Base-by-base conservation (phyloP, 2,888 invertebrate genomes). In the Cheilosia grossa region DNA sequence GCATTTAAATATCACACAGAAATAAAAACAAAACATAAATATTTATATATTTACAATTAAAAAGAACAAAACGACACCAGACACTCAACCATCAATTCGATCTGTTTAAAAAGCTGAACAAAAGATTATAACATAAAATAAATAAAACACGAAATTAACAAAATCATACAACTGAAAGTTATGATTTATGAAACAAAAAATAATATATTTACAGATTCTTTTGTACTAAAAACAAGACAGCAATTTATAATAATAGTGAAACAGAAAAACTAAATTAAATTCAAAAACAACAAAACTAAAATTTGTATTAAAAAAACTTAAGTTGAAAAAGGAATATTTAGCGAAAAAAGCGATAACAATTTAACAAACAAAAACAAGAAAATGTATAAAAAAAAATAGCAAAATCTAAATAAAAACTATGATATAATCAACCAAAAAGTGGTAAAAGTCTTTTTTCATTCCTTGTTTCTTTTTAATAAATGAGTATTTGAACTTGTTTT, bases 371-470 rank as follows among this genome's bases (percentile, higher is more conserved):
- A 70, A 81, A 64, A 49, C 67, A 72, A 74, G 82, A 83, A 87
- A 64, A 77, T 83, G 59, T 82, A 82, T 87, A 59, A 82, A 82
- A 86, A 87, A 87, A 88, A 89, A 82, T 87, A 77, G 87, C 67
- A 88, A 88, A 89, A 89, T 87, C 89, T 89, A 90, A 90, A 91
- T 90, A 91, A 91, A 89, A 90, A 89, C 89, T 91, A 91, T 90
- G 91, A 89, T 87, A 88, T 89, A 89, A 89, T 88, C 89, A 89
- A 88, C 88, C 87, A 89, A 88, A 88, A 87, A 87, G 72, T 82
- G 75, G 70, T 49, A 40, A 86, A 69, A 61, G 44, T 72, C 58
- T 70, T 37, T 82, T 82, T 67, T 63, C 53, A 63, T 66, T 75
- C 47, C 54, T 13, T 53, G 13, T 54, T 61, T 72, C 15, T 54